Percentiles rank a stretch among this genome's conserved stretches.
Evolutionary conservation across 2,888 invertebrate genomes (phyloP).

Genomic region (Netelia inedita): DNA sequence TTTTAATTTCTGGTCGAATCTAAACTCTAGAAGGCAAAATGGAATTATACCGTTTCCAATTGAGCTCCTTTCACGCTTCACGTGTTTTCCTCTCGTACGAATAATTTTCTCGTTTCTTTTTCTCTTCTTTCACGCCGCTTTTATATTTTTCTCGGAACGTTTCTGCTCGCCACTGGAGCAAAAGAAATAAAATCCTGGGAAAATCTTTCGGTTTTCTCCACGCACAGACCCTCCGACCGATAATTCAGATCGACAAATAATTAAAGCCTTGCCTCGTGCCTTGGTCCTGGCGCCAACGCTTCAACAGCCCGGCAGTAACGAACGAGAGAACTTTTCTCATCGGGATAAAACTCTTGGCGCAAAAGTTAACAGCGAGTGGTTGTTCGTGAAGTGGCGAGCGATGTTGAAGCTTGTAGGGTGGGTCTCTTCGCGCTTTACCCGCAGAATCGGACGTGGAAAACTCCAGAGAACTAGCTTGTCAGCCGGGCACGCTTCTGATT

Average conservation of each 20-base stretch:
- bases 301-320: neutral
- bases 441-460: too few species aligned
- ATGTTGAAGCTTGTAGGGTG: neutral
- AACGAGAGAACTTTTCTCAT: conserved; percentile 58
- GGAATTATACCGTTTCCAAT: neutral
- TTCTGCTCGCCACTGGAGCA: neutral
- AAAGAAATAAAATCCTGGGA: neutral
- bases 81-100: conserved; percentile 2
- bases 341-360: conserved; percentile 51
- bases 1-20: neutral
- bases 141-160: conserved; percentile 29
- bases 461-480: too few species aligned
- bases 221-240: conserved; percentile 1
- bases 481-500: neutral
- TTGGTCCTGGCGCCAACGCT: neutral
- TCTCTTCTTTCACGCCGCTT: neutral
- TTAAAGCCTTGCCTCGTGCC: conserved; percentile 29
- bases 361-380: conserved; percentile 41
- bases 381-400: conserved; percentile 4
- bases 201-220: conserved; percentile 28
- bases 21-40: neutral
- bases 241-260: conserved; percentile 63
- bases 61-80: neutral
- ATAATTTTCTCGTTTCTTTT: conserved; percentile 7
- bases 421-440: neutral